Percentiles rank a stretch among this genome's conserved stretches.
phyloP scores from a whole-genome alignment of 2,797 vertebrate species.

The Miichthys miiuy region DNA sequence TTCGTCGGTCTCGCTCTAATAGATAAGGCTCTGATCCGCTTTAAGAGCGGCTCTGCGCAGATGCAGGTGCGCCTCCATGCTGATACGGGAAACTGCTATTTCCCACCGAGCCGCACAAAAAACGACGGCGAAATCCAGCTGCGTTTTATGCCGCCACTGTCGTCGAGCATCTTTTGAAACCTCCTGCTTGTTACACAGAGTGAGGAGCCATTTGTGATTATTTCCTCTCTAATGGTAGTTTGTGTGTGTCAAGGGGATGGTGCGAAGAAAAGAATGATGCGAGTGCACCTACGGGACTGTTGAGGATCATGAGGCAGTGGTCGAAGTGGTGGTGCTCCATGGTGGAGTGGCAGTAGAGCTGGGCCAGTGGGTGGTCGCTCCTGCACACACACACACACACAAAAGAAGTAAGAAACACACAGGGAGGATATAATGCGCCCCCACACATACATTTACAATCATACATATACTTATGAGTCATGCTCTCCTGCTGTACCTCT shows the following conservation, averaged over 20 bases:
- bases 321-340: constrained; percentile 99
- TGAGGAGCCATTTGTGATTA: neutral
- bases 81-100: neutral
- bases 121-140: neutral
- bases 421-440: neutral
- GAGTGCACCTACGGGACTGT: constrained; percentile 90
- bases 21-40: no score
- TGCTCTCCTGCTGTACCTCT: constrained; percentile 83
- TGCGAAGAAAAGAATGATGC: neutral
- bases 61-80: neutral
- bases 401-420: constrained; percentile 4
- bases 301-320: constrained; percentile 99
- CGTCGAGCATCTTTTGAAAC: neutral
- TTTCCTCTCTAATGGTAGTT: neutral
- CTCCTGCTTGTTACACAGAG: neutral
- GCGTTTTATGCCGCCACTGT: neutral
- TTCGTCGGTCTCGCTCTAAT: neutral
- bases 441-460: constrained; percentile 27
- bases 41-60: neutral
- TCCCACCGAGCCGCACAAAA: neutral
- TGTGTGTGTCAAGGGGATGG: neutral
- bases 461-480: constrained; percentile 2
- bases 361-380: constrained; percentile 96
- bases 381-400: constrained; percentile 76
- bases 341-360: constrained; percentile 97